Evolutionary conservation across 2,113 vertebrate species (phyloP), one percentile per base, ranked within the genome.

Genomic region (Globicephala melas): DNA sequence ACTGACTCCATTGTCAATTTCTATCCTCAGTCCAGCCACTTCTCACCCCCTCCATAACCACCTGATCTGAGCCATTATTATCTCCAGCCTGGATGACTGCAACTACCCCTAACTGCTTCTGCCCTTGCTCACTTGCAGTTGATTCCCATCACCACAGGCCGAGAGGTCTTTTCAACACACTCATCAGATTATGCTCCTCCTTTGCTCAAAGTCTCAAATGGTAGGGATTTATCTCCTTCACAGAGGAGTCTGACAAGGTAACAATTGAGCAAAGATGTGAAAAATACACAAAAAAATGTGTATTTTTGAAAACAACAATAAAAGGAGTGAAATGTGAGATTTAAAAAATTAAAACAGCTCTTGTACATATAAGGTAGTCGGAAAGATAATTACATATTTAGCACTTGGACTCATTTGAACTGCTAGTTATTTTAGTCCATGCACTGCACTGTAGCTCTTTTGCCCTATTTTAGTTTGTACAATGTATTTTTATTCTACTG

Each of bases 401-500:
- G 95, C 95, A 96, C 92, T 94, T 96, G 88, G 88, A 92, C 80
- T 95, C 86, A 97, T 95, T 31, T 95, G 83, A 98, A 97, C 88
- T 90, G 58, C 62, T 81, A 70, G 81, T 95, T 97, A 97, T 88
- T 98, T 97, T 97, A 41, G 93, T 88, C 73, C 73, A 93, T 14
- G 65, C 18, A 81, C 82, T 93, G 53, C 53, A 95, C 89, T 97
- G 97, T 94, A 97, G 88, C 28, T 93, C 62, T 96, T 96, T 96
- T 96, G 88, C 77, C 91, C 89, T 95, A 85, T 96, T 97, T 95
- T 93, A 96, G 96, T 95, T 97, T 94, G 86, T 82, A 96, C 28
- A 65, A 93, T 96, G 86, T 83, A 92, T 98, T 98, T 98, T 97
- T 97, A 97, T 96, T 96, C 91, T 86, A 92, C 79, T 11, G 53